Evolutionary conservation across 1,140 invertebrate genomes (phyloP).

Genomic region (Drosophila miranda): DNA sequence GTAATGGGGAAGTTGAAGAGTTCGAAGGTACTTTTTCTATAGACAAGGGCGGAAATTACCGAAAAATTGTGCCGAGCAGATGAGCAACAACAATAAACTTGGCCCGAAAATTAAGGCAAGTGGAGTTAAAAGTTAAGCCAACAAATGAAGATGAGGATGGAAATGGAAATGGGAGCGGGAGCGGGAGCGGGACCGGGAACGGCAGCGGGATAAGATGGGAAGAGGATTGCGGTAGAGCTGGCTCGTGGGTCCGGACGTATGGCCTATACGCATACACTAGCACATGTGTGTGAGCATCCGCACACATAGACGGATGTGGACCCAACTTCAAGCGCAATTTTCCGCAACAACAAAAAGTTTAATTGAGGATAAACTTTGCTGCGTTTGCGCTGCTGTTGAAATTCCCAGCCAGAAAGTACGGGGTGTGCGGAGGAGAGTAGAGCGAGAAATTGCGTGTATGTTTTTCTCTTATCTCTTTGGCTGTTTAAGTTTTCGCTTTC

Average conservation of each 20-base stretch:
- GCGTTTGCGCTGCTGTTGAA: slow-evolving; percentile 77
- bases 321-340: slow-evolving; percentile 64
- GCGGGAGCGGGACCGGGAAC: too few species aligned
- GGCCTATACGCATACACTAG: slow-evolving; percentile 54
- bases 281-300: slow-evolving; percentile 10
- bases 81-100: slow-evolving; percentile 67
- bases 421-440: slow-evolving; percentile 1
- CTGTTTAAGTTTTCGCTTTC: slow-evolving; percentile 55
- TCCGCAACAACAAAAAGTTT: slow-evolving; percentile 79
- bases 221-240: not conserved
- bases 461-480: slow-evolving; percentile 50
- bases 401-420: slow-evolving; percentile 15
- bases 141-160: slow-evolving; percentile 68
- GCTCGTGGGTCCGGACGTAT: slow-evolving; percentile 22
- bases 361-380: slow-evolving; percentile 79
- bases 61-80: slow-evolving; percentile 67
- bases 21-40: slow-evolving; percentile 8
- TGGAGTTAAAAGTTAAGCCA: slow-evolving; percentile 78
- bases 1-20: slow-evolving; percentile 22
- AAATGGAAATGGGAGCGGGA: not conserved
- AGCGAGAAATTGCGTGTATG: slow-evolving; percentile 44
- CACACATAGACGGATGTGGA: slow-evolving; percentile 50
- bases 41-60: slow-evolving; percentile 65
- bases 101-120: slow-evolving; percentile 72
- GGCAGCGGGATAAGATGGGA: slow-evolving; percentile 5